Evolutionary conservation across 2,797 vertebrate genomes (phyloP).

Genomic region (Poecilia gillii): DNA sequence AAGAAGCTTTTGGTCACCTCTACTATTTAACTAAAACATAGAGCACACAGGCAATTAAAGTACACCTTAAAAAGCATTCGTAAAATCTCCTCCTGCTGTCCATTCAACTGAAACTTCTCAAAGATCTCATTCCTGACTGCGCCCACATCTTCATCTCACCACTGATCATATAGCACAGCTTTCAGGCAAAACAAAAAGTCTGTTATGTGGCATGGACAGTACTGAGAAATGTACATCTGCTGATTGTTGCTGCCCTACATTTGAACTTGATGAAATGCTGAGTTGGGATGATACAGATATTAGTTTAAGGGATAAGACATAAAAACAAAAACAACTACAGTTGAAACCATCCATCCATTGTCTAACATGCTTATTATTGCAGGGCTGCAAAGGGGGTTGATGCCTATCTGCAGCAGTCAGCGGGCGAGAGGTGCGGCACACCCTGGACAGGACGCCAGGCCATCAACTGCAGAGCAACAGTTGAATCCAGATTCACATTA

Average conservation of each 20-base stretch:
- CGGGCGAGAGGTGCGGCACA: no score
- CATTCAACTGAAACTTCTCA: background rate
- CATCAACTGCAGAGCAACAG: no score
- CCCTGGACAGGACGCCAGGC: no score
- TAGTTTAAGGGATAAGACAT: no score
- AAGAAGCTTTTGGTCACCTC: constrained; percentile 46
- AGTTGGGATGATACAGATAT: background rate
- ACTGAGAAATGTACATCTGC: background rate
- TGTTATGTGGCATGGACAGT: background rate
- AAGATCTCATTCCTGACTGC: background rate
- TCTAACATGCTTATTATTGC: no score
- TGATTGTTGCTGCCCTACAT: background rate
- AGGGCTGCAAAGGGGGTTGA: no score
- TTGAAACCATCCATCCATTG: no score
- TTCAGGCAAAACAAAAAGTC: background rate
- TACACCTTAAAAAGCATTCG: background rate
- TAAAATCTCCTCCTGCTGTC: background rate
- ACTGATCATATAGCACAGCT: background rate
- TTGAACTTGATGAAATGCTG: background rate
- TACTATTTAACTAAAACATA: constrained; percentile 20
- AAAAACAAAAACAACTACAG: no score
- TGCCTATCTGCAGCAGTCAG: no score
- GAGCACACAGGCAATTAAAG: background rate
- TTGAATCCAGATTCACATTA: no score
- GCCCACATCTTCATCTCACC: background rate